Percentiles rank a stretch among this genome's conserved stretches.
These are phyloP conservation scores for Amazona vittata DNA, from an alignment of 2,113 vertebrate species.

Conservation along the genomic window DNA sequence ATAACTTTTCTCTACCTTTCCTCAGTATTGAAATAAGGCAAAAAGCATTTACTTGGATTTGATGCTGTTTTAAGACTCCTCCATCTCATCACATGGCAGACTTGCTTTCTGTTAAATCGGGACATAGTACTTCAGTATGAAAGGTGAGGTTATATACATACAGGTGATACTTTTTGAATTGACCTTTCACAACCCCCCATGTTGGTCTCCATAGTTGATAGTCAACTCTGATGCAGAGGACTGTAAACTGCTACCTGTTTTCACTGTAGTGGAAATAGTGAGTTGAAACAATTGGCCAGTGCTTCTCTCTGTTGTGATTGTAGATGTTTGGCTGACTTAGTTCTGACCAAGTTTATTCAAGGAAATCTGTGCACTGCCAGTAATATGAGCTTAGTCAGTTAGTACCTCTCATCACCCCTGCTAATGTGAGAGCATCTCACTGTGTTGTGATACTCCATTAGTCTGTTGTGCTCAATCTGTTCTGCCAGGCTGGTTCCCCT, in stretches of 20 bases:
- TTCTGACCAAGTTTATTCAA: background rate
- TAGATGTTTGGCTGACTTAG: background rate
- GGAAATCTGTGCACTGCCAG: background rate
- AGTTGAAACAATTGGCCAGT: background rate
- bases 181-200: background rate
- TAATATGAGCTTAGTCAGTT: background rate
- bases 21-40: background rate
- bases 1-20: background rate
- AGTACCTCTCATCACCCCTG: background rate
- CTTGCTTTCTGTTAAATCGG: background rate
- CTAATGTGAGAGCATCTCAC: background rate
- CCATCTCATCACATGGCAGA: background rate
- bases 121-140: background rate
- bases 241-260: background rate
- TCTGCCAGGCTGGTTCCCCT: background rate
- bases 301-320: background rate
- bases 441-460: fast-evolving
- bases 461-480: background rate
- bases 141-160: background rate
- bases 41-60: background rate
- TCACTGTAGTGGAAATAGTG: background rate
- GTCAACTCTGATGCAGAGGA: background rate
- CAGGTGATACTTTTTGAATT: background rate
- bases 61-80: background rate
- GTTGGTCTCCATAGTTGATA: background rate